phyloP scores from a whole-genome alignment of 2,888 invertebrate genomes.

The Heliconius ismenius region DNA sequence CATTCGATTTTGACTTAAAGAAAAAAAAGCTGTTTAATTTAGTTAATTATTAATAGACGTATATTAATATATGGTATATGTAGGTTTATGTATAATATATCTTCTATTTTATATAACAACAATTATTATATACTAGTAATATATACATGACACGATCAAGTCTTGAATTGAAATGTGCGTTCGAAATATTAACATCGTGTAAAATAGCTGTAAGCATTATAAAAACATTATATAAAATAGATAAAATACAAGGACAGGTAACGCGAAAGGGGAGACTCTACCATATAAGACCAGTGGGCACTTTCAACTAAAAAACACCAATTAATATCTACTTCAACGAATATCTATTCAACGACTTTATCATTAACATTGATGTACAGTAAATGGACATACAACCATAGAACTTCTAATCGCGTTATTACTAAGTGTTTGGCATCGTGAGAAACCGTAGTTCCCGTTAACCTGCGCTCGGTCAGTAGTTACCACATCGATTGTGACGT shows the following conservation, averaged over 20 bases:
- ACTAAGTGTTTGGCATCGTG: conserved; percentile 71
- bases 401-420: conserved; percentile 63
- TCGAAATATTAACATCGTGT: conserved; percentile 28
- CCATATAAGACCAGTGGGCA: conserved; percentile 48
- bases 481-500: conserved; percentile 51
- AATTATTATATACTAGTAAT: conserved; percentile 60
- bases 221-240: conserved; percentile 29
- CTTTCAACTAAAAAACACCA: conserved; percentile 52
- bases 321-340: conserved; percentile 69
- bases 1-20: conserved; percentile 53
- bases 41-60: not conserved
- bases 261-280: conserved; percentile 31
- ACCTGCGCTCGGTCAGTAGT: conserved; percentile 42
- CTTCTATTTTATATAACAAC: conserved; percentile 61
- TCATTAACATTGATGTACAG: conserved; percentile 67
- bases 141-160: conserved; percentile 70
- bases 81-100: conserved; percentile 38
- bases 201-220: conserved; percentile 26
- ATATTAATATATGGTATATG: conserved; percentile 26
- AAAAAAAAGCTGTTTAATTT: conserved; percentile 14
- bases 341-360: conserved; percentile 47
- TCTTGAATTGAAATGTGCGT: conserved; percentile 79
- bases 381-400: conserved; percentile 80
- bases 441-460: conserved; percentile 53
- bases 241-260: conserved; percentile 10